These are phyloP conservation scores for Allophyes oxyacanthae DNA, from an alignment of 2,888 invertebrate genomes.

Conservation along the genomic window DNA sequence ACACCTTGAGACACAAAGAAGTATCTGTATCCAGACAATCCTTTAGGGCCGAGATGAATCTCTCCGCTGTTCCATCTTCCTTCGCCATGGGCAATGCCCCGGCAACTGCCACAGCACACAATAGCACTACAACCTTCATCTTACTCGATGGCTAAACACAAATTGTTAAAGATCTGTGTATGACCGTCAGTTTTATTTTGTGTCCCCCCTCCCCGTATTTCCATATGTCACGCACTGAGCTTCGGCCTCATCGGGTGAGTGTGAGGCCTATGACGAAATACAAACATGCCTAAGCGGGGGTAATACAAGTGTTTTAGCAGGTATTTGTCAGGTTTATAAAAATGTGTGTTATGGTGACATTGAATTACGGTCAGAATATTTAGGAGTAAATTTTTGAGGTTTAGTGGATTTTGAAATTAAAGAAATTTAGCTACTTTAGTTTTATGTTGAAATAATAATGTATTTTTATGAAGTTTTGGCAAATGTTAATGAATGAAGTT, in stretches of 20 bases:
- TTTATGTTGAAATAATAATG: not conserved
- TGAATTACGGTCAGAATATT: slow-evolving; percentile 53
- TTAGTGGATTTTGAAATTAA: slow-evolving; percentile 41
- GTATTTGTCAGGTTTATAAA: slow-evolving; percentile 68
- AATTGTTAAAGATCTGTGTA: slow-evolving; percentile 81
- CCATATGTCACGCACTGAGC: slow-evolving; percentile 80
- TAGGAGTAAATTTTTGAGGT: slow-evolving; percentile 24
- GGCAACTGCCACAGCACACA: slow-evolving; percentile 74
- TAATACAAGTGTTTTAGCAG: slow-evolving; percentile 69
- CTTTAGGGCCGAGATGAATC: slow-evolving; percentile 86
- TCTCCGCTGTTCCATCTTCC: slow-evolving; percentile 78
- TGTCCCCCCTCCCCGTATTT: slow-evolving; percentile 74
- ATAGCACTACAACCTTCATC: slow-evolving; percentile 80
- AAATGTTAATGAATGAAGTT: not conserved
- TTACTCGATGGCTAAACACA: slow-evolving; percentile 73
- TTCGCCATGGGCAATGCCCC: slow-evolving; percentile 79
- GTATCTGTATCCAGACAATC: slow-evolving; percentile 92
- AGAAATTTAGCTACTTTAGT: not conserved
- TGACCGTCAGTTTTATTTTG: slow-evolving; percentile 83
- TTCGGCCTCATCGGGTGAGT: slow-evolving; percentile 50
- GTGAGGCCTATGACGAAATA: slow-evolving; percentile 73
- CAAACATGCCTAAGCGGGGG: slow-evolving; percentile 61
- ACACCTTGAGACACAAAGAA: slow-evolving; percentile 93
- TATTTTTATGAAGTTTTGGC: not conserved
- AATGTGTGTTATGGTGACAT: slow-evolving; percentile 67